These are phyloP conservation scores for Datnioides undecimradiatus DNA, from an alignment of 2,113 vertebrate species.

Conservation along the genomic window DNA sequence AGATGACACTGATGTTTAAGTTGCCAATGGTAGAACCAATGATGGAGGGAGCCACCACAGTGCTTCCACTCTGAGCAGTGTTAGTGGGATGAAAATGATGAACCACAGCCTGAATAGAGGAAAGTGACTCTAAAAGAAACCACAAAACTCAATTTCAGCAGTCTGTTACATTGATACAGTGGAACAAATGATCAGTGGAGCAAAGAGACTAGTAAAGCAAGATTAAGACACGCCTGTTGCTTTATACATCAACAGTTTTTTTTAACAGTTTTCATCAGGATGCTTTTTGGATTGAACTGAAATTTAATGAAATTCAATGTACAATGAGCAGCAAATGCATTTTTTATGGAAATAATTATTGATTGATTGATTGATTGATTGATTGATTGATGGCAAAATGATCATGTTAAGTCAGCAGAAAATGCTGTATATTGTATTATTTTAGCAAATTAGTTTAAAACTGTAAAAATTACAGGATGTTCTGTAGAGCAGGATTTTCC, in stretches of 20 bases:
- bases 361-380: too few species aligned
- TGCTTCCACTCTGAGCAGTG: slow-evolving; percentile 54
- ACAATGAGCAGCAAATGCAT: too few species aligned
- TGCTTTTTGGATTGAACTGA: too few species aligned
- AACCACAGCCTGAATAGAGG: slow-evolving; percentile 3
- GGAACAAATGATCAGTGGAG: not conserved
- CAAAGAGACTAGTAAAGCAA: not conserved
- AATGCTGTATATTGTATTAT: too few species aligned
- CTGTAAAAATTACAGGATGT: too few species aligned
- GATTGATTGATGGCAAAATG: too few species aligned
- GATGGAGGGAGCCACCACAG: slow-evolving; percentile 56
- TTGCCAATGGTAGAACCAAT: slow-evolving; percentile 25
- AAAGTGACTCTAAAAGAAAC: slow-evolving; percentile 16
- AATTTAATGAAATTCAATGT: too few species aligned
- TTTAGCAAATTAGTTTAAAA: too few species aligned
- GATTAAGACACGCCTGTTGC: not conserved
- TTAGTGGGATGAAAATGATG: slow-evolving; percentile 38
- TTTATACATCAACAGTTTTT: not conserved
- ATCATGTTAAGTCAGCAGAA: too few species aligned
- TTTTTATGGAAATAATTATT: too few species aligned
- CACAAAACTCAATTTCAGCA: not conserved
- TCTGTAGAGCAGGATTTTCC: too few species aligned
- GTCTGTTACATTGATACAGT: not conserved
- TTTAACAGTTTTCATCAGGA: not conserved
- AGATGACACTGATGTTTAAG: slow-evolving; percentile 56